Evolutionary conservation across 2,113 vertebrate species (phyloP).

Genomic region (Nothobranchius kuhntae): DNA sequence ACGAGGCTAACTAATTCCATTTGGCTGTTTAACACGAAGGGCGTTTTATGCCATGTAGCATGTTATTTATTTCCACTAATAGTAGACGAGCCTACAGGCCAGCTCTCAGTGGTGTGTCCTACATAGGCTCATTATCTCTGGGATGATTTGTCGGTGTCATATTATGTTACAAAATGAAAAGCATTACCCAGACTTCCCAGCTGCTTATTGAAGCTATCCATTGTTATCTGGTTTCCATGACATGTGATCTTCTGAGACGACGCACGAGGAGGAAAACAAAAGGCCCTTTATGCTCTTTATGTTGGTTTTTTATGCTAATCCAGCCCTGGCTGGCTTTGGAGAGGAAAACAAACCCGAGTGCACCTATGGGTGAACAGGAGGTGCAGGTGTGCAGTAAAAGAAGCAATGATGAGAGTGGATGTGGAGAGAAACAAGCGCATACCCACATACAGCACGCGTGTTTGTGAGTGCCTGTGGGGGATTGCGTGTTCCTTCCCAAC

Average conservation of each 20-base stretch:
- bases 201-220: conserved; percentile 35
- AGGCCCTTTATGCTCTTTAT: conserved; percentile 17
- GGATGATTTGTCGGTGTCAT: conserved; percentile 44
- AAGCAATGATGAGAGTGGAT: not conserved
- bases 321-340: conserved; percentile 12
- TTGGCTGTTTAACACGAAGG: conserved; percentile 16
- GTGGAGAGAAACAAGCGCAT: not conserved
- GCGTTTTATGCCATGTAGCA: conserved; percentile 23
- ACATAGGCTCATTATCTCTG: conserved; percentile 42
- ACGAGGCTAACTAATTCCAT: conserved; percentile 24
- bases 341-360: not conserved
- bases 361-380: conserved; percentile 26
- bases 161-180: conserved; percentile 58
- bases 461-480: not conserved
- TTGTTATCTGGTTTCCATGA: conserved; percentile 47
- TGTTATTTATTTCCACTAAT: conserved; percentile 46
- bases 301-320: conserved; percentile 24
- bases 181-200: conserved; percentile 36
- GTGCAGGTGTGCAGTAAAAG: conserved; percentile 6
- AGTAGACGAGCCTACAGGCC: conserved; percentile 23
- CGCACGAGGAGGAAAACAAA: conserved; percentile 29
- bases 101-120: conserved; percentile 40
- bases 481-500: not conserved
- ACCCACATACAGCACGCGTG: conserved; percentile 16
- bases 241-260: conserved; percentile 15